Evolutionary conservation across 2,888 invertebrate genomes (phyloP), one percentile per base, ranked within the genome.

Genomic region (Apodemia mormo): DNA sequence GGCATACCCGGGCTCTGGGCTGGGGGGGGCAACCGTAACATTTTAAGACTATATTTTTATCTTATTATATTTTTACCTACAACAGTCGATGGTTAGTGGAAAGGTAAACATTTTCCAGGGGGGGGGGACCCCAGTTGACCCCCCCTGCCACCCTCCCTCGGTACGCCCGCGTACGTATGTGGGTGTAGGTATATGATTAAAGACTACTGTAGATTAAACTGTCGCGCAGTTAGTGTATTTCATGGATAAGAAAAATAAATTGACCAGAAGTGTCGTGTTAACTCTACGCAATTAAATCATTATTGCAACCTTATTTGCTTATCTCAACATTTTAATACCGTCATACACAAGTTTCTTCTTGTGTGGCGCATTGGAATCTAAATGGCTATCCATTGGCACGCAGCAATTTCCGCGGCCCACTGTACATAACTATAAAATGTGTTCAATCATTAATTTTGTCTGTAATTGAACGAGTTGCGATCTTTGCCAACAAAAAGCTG

Each of bases 361-460:
- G 61, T 61, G 61, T 30, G 61, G 61, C 61, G 12, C 33, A 61
- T 61, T 61, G 61, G 61, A 61, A 61, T 61, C 61, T 61, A 61
- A 61, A 61, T 61, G 33, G 61, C 61, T 61, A 14, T 61, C 58
- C 33, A 61, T 14, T 61, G 61, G 61, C 61, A 40, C 33, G 14
- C 30, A 54, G 61, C 64, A 69, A 58, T 66, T 54, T 33, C 70
- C 61, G 61, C 14, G 61, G 30, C 61, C 33, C 30, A 61, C 61
- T 54, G 65, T 69, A 69, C 68, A 67, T 70, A 65, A 68, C 65
- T 72, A 80, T 78, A 78, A 78, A 80, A 88, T 90, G 89, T 90
- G 90, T 89, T 85, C 89, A 91, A 92, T 92, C 92, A 89, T 92
- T 92, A 92, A 92, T 92, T 90, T 92, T 79, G 83, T 81, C 84